Evolutionary conservation across 2,888 invertebrate species (phyloP).

Genomic region (Agrilus biguttatus): DNA sequence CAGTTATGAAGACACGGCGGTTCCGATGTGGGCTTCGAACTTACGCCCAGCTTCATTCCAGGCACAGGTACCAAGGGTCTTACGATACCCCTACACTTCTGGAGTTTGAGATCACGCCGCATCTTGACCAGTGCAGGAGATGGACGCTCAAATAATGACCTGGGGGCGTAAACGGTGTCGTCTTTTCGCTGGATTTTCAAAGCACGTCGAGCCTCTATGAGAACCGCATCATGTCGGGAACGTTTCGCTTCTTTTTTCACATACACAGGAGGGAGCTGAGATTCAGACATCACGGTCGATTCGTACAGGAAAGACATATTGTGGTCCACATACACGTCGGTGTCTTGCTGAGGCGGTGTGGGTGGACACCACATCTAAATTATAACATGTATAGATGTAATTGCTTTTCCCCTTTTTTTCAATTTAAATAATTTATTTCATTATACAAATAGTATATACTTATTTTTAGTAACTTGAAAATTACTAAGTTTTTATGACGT

Average conservation of each 20-base stretch:
- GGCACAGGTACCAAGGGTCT: conserved; percentile 38
- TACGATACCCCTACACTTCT: conserved; percentile 47
- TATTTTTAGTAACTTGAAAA: not conserved
- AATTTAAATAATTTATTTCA: too few relatives aligned
- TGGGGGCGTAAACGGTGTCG: conserved; percentile 60
- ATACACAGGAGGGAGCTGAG: conserved; percentile 66
- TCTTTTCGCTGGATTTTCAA: conserved; percentile 52
- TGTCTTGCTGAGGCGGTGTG: conserved; percentile 87
- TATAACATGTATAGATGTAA: conserved; percentile 3
- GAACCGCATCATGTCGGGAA: conserved; percentile 49
- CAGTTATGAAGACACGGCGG: conserved; percentile 68
- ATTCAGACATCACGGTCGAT: conserved; percentile 55
- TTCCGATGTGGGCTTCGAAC: conserved; percentile 37
- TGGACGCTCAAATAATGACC: conserved; percentile 70
- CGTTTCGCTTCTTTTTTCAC: conserved; percentile 64
- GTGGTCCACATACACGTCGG: conserved; percentile 81
- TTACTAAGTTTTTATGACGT: not conserved
- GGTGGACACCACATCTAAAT: conserved; percentile 91
- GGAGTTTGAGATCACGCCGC: conserved; percentile 61
- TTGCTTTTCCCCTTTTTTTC: too few relatives aligned
- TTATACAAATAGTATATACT: too few relatives aligned
- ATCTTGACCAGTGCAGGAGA: conserved; percentile 60
- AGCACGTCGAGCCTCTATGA: conserved; percentile 40
- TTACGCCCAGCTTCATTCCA: conserved; percentile 34
- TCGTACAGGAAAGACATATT: conserved; percentile 79